Base-by-base conservation (phyloP, 2,797 vertebrate genomes). In the Potorous gilbertii region DNA sequence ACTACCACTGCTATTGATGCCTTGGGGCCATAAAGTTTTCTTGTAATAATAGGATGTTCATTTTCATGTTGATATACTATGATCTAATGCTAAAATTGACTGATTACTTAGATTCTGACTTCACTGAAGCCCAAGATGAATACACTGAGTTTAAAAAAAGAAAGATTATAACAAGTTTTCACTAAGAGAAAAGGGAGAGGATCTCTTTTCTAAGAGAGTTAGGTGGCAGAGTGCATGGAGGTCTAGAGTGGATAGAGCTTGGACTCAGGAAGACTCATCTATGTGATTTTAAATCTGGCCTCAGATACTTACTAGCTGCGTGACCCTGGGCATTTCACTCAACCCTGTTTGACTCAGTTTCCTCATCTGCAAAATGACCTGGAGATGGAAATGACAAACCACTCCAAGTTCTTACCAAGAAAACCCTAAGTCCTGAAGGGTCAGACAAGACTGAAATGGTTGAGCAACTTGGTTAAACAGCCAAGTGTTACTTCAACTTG, bases 381-480 rank as follows among this genome's bases (percentile, higher is more conserved):
- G n/a, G n/a, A 74, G 66, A 74, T 40, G n/a, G 66, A 74, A 40
- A 74, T 40, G 18, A n/a, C 66, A 74, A 74, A 40, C 8, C 28
- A 74, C 16, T 74, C 34, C 14, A 8, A 2, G 1, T 21, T 74
- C 66, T 40, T 74, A 21, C 16, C n/a, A 74, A 74, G 8, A 66
- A n/a, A 66, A n/a, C 29, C 10, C 11, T 3, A 59, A 59, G 12
- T n/a, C 34, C 16, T 18, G 5, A 66, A n/a, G 13, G 18, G 2
- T 74, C 66, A 74, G 66, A 74, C n/a, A 21, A 40, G 6, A 74
- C 18, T 8, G 8, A 74, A 74, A n/a, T 66, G 59, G n/a, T 34
- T n/a, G 55, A 92, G 13, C 62, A 66, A 21, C 24, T 96, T 91
- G 52, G 31, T 90, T 57, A 21, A 74, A 31, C n/a, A 81, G 74